These are phyloP conservation scores for Brachionus asplanchnoidis DNA, from an alignment of 1,140 invertebrate genomes.

Conservation along the genomic window DNA sequence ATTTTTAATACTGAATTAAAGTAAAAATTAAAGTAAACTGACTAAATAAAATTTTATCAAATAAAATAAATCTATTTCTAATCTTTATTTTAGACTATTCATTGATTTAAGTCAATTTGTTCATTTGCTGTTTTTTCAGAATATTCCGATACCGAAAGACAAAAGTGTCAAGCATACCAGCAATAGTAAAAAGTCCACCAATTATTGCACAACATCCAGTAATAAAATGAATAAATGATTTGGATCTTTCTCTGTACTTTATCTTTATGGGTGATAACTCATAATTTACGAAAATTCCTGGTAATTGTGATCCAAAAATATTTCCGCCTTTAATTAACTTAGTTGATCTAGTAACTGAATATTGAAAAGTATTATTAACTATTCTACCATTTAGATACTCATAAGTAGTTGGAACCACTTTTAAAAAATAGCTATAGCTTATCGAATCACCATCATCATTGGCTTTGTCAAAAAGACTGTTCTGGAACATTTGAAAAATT, in stretches of 20 bases:
- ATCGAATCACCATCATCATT: neutral
- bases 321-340: constrained; percentile 52
- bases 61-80: constrained; percentile 44
- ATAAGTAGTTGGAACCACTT: constrained; percentile 91
- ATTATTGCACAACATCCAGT: constrained; percentile 90
- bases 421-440: constrained; percentile 72
- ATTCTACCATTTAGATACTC: constrained; percentile 67
- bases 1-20: too few relatives aligned
- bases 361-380: constrained; percentile 80
- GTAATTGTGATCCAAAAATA: constrained; percentile 73
- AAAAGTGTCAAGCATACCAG: constrained; percentile 79
- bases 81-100: neutral
- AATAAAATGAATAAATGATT: constrained; percentile 86
- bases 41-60: constrained; percentile 46
- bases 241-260: constrained; percentile 80
- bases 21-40: neutral
- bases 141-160: constrained; percentile 67
- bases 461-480: neutral
- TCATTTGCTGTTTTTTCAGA: constrained; percentile 50
- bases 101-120: constrained; percentile 12
- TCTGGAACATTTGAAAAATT: constrained; percentile 88
- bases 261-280: constrained; percentile 97
- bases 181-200: constrained; percentile 87
- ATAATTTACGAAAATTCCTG: constrained; percentile 91
- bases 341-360: constrained; percentile 85